phyloP scores from a whole-genome alignment of 2,797 vertebrate species.

The Gymnoscopelus braueri region DNA sequence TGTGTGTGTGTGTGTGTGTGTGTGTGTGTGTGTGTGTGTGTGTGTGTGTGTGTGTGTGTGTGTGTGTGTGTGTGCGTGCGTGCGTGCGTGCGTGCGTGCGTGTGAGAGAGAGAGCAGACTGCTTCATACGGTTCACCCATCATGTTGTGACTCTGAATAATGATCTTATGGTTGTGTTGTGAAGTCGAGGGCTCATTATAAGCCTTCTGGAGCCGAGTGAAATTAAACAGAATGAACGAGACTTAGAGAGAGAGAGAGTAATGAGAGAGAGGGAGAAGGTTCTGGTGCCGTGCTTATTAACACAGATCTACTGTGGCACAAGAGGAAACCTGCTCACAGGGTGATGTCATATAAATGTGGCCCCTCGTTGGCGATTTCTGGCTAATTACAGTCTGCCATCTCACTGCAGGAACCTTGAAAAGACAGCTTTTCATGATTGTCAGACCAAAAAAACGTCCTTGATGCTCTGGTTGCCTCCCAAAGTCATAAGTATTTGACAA shows the following conservation, averaged over 20 bases:
- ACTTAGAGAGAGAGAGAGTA: neutral
- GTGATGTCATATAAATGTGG: neutral
- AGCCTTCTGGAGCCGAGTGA: conserved; percentile 19
- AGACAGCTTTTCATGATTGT: too few species aligned
- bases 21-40: conserved; percentile 8
- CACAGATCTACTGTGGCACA: conserved; percentile 20
- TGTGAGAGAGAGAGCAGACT: neutral
- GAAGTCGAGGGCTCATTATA: conserved; percentile 27
- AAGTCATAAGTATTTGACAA: too few species aligned
- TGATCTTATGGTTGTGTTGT: conserved; percentile 17
- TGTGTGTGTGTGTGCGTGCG: neutral
- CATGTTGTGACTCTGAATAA: conserved; percentile 19
- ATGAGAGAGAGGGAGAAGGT: conserved; percentile 1
- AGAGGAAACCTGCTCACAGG: conserved; percentile 1
- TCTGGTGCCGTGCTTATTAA: conserved; percentile 13
- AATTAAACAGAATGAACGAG: conserved; percentile 13
- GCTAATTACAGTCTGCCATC: too few species aligned
- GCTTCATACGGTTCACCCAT: too few species aligned
- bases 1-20: conserved; percentile 8
- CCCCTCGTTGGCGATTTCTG: neutral
- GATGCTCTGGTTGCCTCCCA: too few species aligned
- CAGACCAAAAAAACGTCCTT: too few species aligned
- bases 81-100: neutral
- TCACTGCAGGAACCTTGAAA: too few species aligned
- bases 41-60: neutral